A percentile compares a stretch with the other conserved stretches of the same genome.
Evolutionary conservation across 2,888 invertebrate species (phyloP).

Genomic region (Chloroclysta siterata): DNA sequence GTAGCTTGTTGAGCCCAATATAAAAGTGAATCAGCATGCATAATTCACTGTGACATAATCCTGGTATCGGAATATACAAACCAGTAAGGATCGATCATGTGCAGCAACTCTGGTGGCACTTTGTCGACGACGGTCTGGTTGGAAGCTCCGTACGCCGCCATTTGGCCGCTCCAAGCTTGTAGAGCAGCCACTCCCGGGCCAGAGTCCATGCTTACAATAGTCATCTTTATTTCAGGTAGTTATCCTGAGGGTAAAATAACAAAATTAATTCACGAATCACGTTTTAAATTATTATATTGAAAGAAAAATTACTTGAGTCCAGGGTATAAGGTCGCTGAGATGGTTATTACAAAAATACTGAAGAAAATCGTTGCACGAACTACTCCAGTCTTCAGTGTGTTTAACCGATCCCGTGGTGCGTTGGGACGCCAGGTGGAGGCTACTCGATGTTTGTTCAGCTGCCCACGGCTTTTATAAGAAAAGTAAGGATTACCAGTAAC

Average conservation of each 20-base stretch:
- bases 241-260: conserved; percentile 48
- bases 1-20: not conserved
- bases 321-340: conserved; percentile 65
- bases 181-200: conserved; percentile 77
- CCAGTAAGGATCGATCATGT: conserved; percentile 92
- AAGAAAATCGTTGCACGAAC: conserved; percentile 84
- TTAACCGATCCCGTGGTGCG: conserved; percentile 74
- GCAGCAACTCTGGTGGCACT: conserved; percentile 90
- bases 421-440: conserved; percentile 75
- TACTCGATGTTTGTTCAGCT: conserved; percentile 62
- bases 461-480: conserved; percentile 70
- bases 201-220: conserved; percentile 72
- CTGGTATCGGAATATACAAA: conserved; percentile 58
- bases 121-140: conserved; percentile 94
- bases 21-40: not conserved
- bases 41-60: not conserved
- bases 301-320: conserved; percentile 58
- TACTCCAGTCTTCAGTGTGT: conserved; percentile 81
- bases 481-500: conserved; percentile 64
- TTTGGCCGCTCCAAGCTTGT: conserved; percentile 79
- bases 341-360: conserved; percentile 81
- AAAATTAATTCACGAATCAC: conserved; percentile 10
- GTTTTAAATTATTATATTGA: not conserved
- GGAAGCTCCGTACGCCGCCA: conserved; percentile 78
- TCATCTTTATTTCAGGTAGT: conserved; percentile 60